Conservation (phyloP, 1,140 invertebrate species). For the Homalodisca vitripennis region DNA sequence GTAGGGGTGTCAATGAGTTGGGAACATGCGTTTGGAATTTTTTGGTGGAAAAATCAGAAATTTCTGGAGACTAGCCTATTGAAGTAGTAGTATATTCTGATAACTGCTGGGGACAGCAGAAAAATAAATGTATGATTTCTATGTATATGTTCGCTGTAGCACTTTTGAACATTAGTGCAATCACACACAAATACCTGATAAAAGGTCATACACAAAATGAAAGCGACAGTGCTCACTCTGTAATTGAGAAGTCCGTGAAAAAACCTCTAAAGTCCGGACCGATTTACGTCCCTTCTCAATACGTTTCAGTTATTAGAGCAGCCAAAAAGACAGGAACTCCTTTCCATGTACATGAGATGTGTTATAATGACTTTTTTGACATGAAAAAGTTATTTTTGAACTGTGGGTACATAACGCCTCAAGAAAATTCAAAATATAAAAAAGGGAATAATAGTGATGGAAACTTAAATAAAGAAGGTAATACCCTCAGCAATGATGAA, state of each 20-base stretch:
- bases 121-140: slow-evolving; percentile 46
- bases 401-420: no score
- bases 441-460: no score
- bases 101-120: slow-evolving; percentile 47
- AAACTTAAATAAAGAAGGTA: no score
- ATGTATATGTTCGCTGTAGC: slow-evolving; percentile 42
- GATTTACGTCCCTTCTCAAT: slow-evolving; percentile 41
- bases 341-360: slow-evolving; percentile 21
- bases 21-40: slow-evolving; percentile 45
- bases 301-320: neutral
- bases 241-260: slow-evolving; percentile 44
- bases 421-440: no score
- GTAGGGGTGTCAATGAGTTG: slow-evolving; percentile 50
- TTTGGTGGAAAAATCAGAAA: slow-evolving; percentile 34
- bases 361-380: no score
- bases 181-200: slow-evolving; percentile 33
- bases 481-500: no score
- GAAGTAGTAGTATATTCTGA: slow-evolving; percentile 46
- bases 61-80: slow-evolving; percentile 36
- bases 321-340: slow-evolving; percentile 30
- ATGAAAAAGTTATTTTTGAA: no score
- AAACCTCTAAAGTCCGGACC: slow-evolving; percentile 44
- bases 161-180: slow-evolving; percentile 27
- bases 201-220: slow-evolving; percentile 34
- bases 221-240: neutral